Base-by-base conservation (phyloP, 2,113 vertebrate species). In the Anas platyrhynchos region DNA sequence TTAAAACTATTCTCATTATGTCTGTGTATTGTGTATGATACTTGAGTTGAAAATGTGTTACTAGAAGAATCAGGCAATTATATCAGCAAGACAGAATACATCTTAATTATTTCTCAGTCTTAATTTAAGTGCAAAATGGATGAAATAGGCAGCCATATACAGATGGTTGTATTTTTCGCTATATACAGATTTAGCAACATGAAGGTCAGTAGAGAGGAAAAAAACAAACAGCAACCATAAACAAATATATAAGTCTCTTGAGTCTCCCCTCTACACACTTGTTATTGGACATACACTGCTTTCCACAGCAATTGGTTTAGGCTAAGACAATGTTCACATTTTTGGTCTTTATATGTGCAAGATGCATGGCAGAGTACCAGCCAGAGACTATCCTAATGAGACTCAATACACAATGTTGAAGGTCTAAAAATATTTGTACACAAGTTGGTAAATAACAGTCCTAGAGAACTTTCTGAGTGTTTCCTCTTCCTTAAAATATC, bases 311-410 rank as follows among this genome's bases (percentile, higher is more conserved):
- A 31, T 21, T 75, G 12, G 78, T 58, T 67, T 62, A 66, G 20
- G 8, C 25, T 56, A n/a, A n/a, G 23, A 54, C 23, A 7, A 61
- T 13, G 4, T 13, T 65, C 9, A 44, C 6, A 10, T 50, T 72
- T 94, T 84, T 82, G 9, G 11, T 74, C 31, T 67, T 54, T 78
- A 7, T 56, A 54, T 9, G 15, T 48, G 62, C 8, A 52, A 52
- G 6, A 15, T 5, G 7, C 0, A 0, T 55, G 38, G 50, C 18
- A 77, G 13, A 18, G 69, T 58, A 27, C 3, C 5, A 55, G 13
- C 14, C 23, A n/a, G n/a, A 50, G 52, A 29, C 11, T 34, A 43
- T 32, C 5, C 17, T 38, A 43, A 74, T 32, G 2, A 34, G 17
- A 54, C 23, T 75, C 69, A 71, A n/a, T 32, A 38, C 25, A 12